Percentiles rank a stretch among this genome's conserved stretches.
Evolutionary conservation across 2,888 invertebrate species (phyloP).

Genomic region (Cabera pusaria): DNA sequence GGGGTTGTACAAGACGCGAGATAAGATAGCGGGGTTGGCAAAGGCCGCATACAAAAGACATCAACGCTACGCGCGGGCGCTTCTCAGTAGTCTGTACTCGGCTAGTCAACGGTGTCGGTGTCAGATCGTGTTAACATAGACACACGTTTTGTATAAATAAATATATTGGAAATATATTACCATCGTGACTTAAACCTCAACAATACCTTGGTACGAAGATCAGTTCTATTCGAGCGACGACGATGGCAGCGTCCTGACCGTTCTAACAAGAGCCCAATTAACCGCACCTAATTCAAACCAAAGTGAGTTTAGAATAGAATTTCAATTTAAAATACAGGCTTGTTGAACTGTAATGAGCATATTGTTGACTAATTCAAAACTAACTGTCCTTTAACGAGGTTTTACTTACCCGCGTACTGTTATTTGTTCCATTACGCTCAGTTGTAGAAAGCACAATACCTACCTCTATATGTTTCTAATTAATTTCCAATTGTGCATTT

Average conservation of each 20-base stretch:
- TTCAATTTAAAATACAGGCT: background rate
- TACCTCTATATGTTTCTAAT: too few species aligned
- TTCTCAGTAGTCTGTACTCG: conserved; percentile 12
- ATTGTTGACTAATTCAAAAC: too few species aligned
- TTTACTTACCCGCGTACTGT: too few species aligned
- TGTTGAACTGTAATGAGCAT: too few species aligned
- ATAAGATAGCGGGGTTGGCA: conserved; percentile 48
- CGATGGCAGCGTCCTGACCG: conserved; percentile 17
- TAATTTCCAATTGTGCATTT: too few species aligned
- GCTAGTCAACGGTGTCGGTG: conserved; percentile 40
- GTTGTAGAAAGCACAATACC: too few species aligned
- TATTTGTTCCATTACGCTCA: too few species aligned
- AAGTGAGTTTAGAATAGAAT: conserved; percentile 8
- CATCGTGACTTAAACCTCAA: conserved; percentile 22
- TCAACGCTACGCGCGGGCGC: conserved; percentile 61
- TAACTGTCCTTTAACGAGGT: too few species aligned
- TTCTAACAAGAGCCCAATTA: conserved; percentile 27
- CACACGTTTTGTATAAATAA: conserved; percentile 40
- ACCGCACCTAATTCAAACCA: conserved; percentile 13
- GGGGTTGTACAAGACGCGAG: conserved; percentile 31
- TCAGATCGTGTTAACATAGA: conserved; percentile 29
- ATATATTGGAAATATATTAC: conserved; percentile 19
- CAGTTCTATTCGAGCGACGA: conserved; percentile 15
- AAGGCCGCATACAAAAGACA: conserved; percentile 66
- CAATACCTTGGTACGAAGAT: conserved; percentile 8